Percentiles rank a stretch among this genome's conserved stretches.
Conservation (phyloP, 2,113 vertebrate genomes). For the Nothoprocta perdicaria region DNA sequence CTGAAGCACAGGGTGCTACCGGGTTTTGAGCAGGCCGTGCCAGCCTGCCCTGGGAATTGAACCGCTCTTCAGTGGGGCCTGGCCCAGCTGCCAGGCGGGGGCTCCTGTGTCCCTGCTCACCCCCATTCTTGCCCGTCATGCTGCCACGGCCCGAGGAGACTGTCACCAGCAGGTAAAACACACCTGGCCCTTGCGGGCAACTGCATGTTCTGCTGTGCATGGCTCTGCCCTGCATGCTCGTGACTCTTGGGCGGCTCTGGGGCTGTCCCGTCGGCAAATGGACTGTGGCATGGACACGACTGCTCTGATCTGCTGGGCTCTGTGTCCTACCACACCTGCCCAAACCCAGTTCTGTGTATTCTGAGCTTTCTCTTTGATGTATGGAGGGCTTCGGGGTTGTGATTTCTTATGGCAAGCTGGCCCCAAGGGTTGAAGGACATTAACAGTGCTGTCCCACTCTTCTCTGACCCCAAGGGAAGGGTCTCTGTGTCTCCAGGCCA, state of each 20-base stretch:
- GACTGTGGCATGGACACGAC: rapidly evolving
- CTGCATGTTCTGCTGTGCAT: constrained; percentile 57
- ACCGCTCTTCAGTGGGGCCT: rapidly evolving
- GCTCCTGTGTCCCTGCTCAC: constrained; percentile 25
- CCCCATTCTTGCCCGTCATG: constrained; percentile 58
- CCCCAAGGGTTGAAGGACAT: background rate
- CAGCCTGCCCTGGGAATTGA: background rate
- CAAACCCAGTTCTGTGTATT: background rate
- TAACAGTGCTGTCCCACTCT: background rate
- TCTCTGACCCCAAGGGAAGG: background rate
- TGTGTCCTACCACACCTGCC: background rate
- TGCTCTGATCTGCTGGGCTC: background rate
- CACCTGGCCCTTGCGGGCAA: background rate
- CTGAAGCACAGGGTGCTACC: too few relatives aligned
- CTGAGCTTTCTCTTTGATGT: background rate
- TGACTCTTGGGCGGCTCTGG: rapidly evolving
- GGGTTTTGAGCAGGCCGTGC: background rate
- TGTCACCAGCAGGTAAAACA: constrained; percentile 62
- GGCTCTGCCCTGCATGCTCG: constrained; percentile 35
- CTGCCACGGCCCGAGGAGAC: constrained; percentile 53
- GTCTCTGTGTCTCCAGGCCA: background rate
- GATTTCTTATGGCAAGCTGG: background rate
- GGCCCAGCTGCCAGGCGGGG: background rate
- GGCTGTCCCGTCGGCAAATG: rapidly evolving
- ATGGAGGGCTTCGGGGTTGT: too few relatives aligned